Evolutionary conservation across 2,888 invertebrate genomes (phyloP).

Genomic region (Rhagonycha lutea): DNA sequence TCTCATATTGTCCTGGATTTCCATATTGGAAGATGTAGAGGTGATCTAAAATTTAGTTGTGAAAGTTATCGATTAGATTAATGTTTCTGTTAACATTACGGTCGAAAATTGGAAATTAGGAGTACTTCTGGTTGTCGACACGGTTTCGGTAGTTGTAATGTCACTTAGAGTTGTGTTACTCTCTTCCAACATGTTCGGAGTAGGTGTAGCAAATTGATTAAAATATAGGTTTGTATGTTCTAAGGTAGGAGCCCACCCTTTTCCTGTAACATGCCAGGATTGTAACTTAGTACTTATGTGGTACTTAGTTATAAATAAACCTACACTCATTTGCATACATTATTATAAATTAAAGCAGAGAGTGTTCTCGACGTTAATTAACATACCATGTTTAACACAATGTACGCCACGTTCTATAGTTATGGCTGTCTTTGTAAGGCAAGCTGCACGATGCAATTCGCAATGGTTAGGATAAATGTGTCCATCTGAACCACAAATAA

Average conservation of each 20-base stretch:
- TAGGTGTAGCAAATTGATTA: conserved; percentile 39
- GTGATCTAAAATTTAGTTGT: background rate
- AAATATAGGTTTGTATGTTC: conserved; percentile 40
- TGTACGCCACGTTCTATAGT: conserved; percentile 60
- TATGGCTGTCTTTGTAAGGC: conserved; percentile 60
- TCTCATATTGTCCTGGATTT: conserved; percentile 39
- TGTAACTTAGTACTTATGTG: conserved; percentile 5
- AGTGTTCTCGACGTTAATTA: conserved; percentile 18
- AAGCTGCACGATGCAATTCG: conserved; percentile 67
- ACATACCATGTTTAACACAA: conserved; percentile 56
- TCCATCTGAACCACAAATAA: conserved; percentile 71
- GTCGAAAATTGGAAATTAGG: background rate
- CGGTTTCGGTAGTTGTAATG: conserved; percentile 20
- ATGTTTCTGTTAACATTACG: background rate
- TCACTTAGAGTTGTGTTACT: conserved; percentile 25
- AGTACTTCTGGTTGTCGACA: background rate
- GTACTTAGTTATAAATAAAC: conserved; percentile 22
- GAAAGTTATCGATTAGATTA: background rate
- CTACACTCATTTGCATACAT: conserved; percentile 30
- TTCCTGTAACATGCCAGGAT: conserved; percentile 41
- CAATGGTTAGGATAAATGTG: conserved; percentile 70
- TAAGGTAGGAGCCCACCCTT: conserved; percentile 50
- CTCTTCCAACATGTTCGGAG: conserved; percentile 13
- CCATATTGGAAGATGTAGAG: background rate
- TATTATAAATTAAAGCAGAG: conserved; percentile 27